phyloP scores from a whole-genome alignment of 2,888 invertebrate genomes.

The Rutpela maculata region DNA sequence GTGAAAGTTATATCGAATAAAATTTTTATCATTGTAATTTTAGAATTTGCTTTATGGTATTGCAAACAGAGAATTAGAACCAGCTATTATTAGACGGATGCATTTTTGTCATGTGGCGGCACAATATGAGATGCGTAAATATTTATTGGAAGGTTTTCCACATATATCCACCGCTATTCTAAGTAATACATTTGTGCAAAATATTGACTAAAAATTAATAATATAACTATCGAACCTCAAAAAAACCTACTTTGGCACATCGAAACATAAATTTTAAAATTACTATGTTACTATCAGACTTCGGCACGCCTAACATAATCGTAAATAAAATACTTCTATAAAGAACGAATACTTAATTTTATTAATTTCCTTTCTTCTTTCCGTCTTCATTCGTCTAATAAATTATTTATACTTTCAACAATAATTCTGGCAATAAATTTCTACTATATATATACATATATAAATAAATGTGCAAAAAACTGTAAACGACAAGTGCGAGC shows the following conservation, averaged over 20 bases:
- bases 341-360: not conserved
- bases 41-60: no score
- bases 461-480: conserved; percentile 41
- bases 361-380: not conserved
- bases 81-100: no score
- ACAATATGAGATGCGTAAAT: no score
- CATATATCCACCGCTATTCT: no score
- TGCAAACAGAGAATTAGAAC: no score
- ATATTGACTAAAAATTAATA: not conserved
- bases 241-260: conserved; percentile 27
- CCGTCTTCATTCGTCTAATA: conserved; percentile 20
- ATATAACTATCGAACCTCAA: not conserved
- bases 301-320: not conserved
- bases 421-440: conserved; percentile 34
- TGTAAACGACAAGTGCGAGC: conserved; percentile 44
- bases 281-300: not conserved
- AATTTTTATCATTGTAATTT: no score
- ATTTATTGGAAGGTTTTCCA: no score
- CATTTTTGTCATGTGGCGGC: no score
- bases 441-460: conserved; percentile 30
- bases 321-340: not conserved
- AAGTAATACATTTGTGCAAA: no score
- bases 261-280: conserved; percentile 2
- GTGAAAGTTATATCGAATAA: no score
- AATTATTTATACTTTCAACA: conserved; percentile 38